Conservation (phyloP, 2,797 vertebrate species). For the Sebastes cheni region DNA sequence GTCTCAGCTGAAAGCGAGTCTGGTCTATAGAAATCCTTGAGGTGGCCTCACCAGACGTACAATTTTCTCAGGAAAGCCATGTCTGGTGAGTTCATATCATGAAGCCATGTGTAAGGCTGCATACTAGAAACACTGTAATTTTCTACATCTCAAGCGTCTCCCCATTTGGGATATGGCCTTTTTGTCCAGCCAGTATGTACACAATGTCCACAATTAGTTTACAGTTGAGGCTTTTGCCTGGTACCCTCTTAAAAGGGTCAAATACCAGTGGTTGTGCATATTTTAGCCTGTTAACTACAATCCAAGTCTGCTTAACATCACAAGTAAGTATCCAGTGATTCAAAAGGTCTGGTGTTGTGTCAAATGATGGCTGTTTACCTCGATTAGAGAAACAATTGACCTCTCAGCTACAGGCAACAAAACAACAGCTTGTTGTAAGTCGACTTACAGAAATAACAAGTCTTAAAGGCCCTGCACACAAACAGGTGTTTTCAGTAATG, state of each 20-base stretch:
- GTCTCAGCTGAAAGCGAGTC: background rate
- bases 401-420: background rate
- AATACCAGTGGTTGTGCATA: background rate
- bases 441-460: background rate
- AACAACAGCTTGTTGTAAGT: background rate
- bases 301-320: background rate
- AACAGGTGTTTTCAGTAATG: background rate
- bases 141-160: conserved; percentile 1
- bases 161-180: background rate
- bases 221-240: background rate
- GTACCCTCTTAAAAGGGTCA: background rate
- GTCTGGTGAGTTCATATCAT: background rate
- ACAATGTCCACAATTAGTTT: background rate
- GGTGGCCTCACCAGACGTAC: conserved; percentile 7
- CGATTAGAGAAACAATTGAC: background rate
- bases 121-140: conserved; percentile 19
- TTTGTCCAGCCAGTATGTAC: background rate
- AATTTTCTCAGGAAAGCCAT: conserved; percentile 17
- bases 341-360: background rate
- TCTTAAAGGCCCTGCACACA: background rate
- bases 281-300: background rate
- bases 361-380: background rate
- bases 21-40: background rate
- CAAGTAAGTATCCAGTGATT: background rate
- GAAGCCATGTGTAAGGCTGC: background rate